A percentile compares a stretch with the other conserved stretches of the same genome.
phyloP scores from a whole-genome alignment of 2,888 invertebrate genomes.

The Alloscopus bannaensis region DNA sequence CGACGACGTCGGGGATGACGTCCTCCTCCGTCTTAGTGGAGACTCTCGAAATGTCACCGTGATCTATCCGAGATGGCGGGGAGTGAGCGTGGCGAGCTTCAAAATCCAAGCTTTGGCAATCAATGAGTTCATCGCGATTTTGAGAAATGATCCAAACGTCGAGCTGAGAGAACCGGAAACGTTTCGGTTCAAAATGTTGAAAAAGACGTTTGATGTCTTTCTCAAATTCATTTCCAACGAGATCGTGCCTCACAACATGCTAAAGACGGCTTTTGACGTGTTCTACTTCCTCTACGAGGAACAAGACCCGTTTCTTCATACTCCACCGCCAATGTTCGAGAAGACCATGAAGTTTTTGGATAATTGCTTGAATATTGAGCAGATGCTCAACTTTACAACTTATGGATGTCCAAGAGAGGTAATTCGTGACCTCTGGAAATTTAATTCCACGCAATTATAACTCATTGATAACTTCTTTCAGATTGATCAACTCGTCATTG shows the following conservation, averaged over 20 bases:
- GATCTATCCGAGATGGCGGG: conserved; percentile 20
- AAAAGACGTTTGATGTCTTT: conserved; percentile 47
- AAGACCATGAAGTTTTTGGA: conserved; percentile 16
- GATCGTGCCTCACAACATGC: conserved; percentile 47
- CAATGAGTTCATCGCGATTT: conserved; percentile 37
- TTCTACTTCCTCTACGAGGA: conserved; percentile 54
- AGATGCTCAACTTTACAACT: conserved; percentile 16
- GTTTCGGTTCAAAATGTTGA: conserved; percentile 44
- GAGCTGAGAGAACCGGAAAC: conserved; percentile 40
- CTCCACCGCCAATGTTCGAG: conserved; percentile 5
- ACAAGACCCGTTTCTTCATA: conserved; percentile 13
- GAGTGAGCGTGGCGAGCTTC: not conserved
- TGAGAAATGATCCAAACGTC: conserved; percentile 25
- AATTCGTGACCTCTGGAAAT: not conserved
- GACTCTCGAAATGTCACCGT: not conserved
- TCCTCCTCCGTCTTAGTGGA: no score
- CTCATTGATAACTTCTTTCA: not conserved
- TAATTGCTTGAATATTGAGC: conserved; percentile 7
- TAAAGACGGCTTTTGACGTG: conserved; percentile 43
- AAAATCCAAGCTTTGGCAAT: conserved; percentile 21
- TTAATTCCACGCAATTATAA: not conserved
- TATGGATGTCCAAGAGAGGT: conserved; percentile 39
- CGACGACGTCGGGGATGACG: not conserved
- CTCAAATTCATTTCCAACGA: conserved; percentile 23
- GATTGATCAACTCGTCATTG: conserved; percentile 27